Evolutionary conservation across 2,797 vertebrate species (phyloP), one percentile per base, ranked within the genome.

Genomic region (Oreochromis grahami): DNA sequence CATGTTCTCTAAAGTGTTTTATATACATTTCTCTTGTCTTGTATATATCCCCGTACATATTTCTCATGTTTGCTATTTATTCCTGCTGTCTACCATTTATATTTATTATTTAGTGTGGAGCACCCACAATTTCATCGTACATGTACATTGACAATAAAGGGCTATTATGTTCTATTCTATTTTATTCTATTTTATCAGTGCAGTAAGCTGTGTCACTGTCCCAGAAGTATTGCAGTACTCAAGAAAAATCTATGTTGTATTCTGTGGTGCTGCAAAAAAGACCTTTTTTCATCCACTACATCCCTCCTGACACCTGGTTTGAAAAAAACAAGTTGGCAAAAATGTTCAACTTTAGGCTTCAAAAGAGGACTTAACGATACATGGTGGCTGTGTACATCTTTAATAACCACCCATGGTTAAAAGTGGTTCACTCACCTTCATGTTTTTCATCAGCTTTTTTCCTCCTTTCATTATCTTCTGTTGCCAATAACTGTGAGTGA

Each of bases 131-230:
- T 63, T 38, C 0, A 0, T 38, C 36, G 11, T 63, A 8, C 19
- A 0, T 63, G 19, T n/a, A 63, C 19, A 21, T 38, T 63, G 34
- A 21, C 58, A 63, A 63, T 63, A 13, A 38, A 1, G 0, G 34
- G 19, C 32, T 36, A 36, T 36, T 36, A 1, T 36, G 32, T 63
- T 60, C 2, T 63, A 63, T 63, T 63, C 32, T 11, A 36, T n/a
- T 36, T 63, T 8, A 38, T 38, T 38, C 19, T 5, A 63, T 38
- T 38, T 11, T 63, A 8, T 63, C 60, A 36, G 29, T 63, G 32
- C 58, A 36, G 1, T 12, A 63, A 14, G 5, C 21, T 43, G 2
- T 70, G 21, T 70, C 38, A 70, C 65, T 70, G 13, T 43, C n/a
- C 12, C 36, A 43, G 38, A 72, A 45, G 9, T 45, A 45, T 21